Evolutionary conservation across 2,797 vertebrate genomes (phyloP).

Genomic region (Cottoperca gobio): DNA sequence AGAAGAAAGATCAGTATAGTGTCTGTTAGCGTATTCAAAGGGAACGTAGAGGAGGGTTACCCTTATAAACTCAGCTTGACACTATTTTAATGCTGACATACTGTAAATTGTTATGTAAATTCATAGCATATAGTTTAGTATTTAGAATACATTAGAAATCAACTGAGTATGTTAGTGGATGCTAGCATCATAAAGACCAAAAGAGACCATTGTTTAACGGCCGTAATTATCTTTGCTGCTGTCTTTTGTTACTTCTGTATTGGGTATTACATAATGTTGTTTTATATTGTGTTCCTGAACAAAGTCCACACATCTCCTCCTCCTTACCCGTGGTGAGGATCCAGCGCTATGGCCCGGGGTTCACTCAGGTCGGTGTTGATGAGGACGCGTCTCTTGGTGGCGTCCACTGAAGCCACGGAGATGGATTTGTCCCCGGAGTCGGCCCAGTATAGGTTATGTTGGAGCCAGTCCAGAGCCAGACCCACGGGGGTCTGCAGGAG

Average conservation of each 20-base stretch:
- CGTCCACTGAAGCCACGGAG: slow-evolving; percentile 93
- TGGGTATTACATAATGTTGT: not conserved
- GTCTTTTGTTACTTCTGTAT: not conserved
- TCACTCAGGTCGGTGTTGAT: slow-evolving; percentile 92
- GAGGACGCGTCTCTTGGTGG: slow-evolving; percentile 90
- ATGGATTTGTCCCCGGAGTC: slow-evolving; percentile 96
- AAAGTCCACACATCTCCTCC: not conserved
- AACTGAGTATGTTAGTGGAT: not conserved
- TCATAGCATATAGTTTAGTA: not conserved
- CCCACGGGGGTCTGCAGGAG: slow-evolving; percentile 93
- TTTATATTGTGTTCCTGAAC: not conserved
- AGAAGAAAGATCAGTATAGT: not conserved
- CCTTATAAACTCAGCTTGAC: slow-evolving; percentile 20
- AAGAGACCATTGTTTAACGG: not conserved
- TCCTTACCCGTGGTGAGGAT: slow-evolving; percentile 92
- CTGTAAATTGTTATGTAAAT: slow-evolving; percentile 29
- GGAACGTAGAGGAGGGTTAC: not conserved
- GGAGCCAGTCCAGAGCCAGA: slow-evolving; percentile 97
- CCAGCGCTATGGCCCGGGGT: slow-evolving; percentile 93
- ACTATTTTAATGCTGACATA: slow-evolving; percentile 21
- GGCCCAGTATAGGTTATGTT: slow-evolving; percentile 98
- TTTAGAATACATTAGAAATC: slow-evolving; percentile 11
- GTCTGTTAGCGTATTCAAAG: not conserved
- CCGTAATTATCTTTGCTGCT: not conserved
- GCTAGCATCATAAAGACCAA: not conserved